Conservation (phyloP, 2,888 invertebrate species). For the Clunio marinus region DNA sequence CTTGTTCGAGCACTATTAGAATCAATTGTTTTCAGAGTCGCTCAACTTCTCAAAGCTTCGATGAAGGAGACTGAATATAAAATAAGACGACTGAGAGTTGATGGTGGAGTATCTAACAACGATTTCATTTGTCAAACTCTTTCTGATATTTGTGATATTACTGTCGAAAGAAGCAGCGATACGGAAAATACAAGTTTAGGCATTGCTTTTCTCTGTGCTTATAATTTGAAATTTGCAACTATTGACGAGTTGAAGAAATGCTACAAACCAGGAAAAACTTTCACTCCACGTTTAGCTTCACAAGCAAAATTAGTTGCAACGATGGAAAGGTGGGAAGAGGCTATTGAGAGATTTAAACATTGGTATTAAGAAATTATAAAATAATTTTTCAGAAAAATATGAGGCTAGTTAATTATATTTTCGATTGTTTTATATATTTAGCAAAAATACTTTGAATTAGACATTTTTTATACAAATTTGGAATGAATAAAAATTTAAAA, state of each 20-base stretch:
- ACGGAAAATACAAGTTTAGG: constrained; percentile 83
- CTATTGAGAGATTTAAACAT: constrained; percentile 47
- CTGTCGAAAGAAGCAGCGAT: constrained; percentile 68
- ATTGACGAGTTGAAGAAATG: constrained; percentile 59
- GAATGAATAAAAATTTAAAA: too few species aligned
- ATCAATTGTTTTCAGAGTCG: constrained; percentile 76
- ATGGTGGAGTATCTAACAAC: constrained; percentile 93
- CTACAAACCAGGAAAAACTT: constrained; percentile 59
- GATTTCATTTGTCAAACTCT: constrained; percentile 86
- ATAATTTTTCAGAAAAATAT: too few species aligned
- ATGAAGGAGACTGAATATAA: constrained; percentile 62
- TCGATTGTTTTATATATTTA: too few species aligned
- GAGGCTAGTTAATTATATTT: too few species aligned
- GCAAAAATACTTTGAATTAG: too few species aligned
- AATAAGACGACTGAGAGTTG: constrained; percentile 63
- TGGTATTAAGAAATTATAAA: constrained; percentile 48
- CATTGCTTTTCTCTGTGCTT: constrained; percentile 64
- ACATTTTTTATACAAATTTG: too few species aligned
- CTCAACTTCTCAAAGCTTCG: constrained; percentile 72
- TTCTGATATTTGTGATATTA: constrained; percentile 71
- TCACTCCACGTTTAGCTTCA: constrained; percentile 53
- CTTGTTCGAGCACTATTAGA: constrained; percentile 79
- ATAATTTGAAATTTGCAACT: constrained; percentile 27
- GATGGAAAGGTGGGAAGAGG: constrained; percentile 47
- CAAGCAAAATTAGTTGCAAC: constrained; percentile 42